Evolutionary conservation across 2,113 vertebrate genomes (phyloP), one percentile per base, ranked within the genome.

Genomic region (Budorcas taxicolor): DNA sequence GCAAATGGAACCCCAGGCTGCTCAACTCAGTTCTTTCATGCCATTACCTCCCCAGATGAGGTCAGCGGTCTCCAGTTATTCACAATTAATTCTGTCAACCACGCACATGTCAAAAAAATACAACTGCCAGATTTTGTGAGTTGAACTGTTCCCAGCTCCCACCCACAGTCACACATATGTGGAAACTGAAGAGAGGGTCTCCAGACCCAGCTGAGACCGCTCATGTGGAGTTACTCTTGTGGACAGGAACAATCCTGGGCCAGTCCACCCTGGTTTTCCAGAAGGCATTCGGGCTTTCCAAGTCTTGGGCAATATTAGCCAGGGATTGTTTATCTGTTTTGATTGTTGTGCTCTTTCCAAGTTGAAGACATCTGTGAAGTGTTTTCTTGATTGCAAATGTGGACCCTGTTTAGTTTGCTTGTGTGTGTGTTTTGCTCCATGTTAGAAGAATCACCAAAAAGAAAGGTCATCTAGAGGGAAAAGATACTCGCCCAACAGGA

Each of bases 301-400:
- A 92, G 76, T 92, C 90, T 82, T 91, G 67, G 94, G 94, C 91
- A 85, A 60, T 47, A 82, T 84, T 62, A 76, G 76, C 88, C 67
- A 95, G 92, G 90, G 67, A 21, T 27, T 94, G 95, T 94, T 96
- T 96, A 93, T 97, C 92, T 95, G 92, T 91, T 97, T 93, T 90
- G 94, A 62, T 90, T 94, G 82, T 64, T 94, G 94, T 50, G 27
- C 33, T 97, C 78, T 67, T 98, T 95, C 97, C 97, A 95, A 98
- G 95, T 84, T 58, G 74, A 98, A 95, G 97, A 97, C 98, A 98
- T 98, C 97, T 98, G 97, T 62, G 96, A 97, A 98, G 94, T 86
- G 93, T 98, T 98, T 98, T 96, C 97, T 87, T 90, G 93, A 90
- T 97, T 97, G 97, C 97, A 98, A 97, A 93, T 53, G 74, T 36